Percentiles rank a stretch among this genome's conserved stretches.
phyloP scores from a whole-genome alignment of 2,797 vertebrate species.

The Xiphorhynchus erythropygius region DNA sequence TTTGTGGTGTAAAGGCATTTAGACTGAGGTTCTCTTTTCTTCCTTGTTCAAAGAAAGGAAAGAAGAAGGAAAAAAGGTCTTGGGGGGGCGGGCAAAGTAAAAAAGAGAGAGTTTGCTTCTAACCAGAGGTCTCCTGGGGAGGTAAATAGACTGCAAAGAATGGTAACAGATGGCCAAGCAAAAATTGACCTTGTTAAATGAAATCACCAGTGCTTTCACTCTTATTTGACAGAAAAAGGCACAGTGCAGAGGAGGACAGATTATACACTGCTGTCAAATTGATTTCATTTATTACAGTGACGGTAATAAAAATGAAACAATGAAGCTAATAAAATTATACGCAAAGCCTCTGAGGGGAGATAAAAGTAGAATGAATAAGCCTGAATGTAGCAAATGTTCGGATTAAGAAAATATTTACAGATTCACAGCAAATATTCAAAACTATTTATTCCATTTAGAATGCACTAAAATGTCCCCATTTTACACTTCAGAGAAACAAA shows the following conservation, averaged over 20 bases:
- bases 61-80: background rate
- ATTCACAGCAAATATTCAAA: background rate
- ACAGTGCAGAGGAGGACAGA: background rate
- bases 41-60: background rate
- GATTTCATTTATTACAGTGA: background rate
- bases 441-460: background rate
- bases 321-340: background rate
- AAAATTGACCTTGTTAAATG: background rate
- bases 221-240: background rate
- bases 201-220: background rate
- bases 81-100: rapidly evolving
- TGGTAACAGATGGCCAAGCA: constrained; percentile 38
- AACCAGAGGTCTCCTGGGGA: constrained; percentile 16
- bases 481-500: background rate
- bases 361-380: background rate
- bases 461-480: background rate
- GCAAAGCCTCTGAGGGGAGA: background rate
- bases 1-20: background rate
- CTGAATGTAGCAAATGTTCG: background rate
- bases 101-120: background rate
- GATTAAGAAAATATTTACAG: background rate
- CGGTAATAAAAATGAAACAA: background rate
- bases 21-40: background rate
- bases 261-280: background rate
- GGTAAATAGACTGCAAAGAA: constrained; percentile 10